Base-by-base conservation (phyloP, 2,888 invertebrate genomes). In the Drosophila flavopinicola region DNA sequence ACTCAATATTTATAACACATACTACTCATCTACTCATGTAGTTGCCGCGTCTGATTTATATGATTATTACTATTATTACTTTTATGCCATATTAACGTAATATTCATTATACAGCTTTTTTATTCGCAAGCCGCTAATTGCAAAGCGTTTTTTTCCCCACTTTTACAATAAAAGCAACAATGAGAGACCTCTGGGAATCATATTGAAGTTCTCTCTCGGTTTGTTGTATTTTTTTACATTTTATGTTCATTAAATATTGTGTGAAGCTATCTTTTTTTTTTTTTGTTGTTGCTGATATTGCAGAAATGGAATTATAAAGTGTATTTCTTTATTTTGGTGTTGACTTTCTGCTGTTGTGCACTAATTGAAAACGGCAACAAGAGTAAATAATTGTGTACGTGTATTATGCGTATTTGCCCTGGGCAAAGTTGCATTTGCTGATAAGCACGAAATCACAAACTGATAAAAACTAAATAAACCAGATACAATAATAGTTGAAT, bases 361-460 rank as follows among this genome's bases (percentile, higher is more conserved):
- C 77, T 79, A 83, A 79, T 79, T 79, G 84, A 69, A 79, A 79
- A 77, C 56, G 56, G 56, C 65, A 69, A 78, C 49, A 68, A 61
- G 33, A 61, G 64, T 49, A 69, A 72, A 67, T 72, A 72, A 59
- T 39, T 53, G 29, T 45, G 51, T 59, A 27, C 32, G 41, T 51
- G 41, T 61, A 45, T 59, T 45, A 25, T 24, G 37, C 33, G 27
- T 78, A 78, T 82, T 78, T 78, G 57, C 66, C 24, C 17, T 27
- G 57, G 48, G 59, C 32, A 77, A 80, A 78, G 65, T 82, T 79
- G 84, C 74, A 79, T 68, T 83, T 60, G 64, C 74, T 53, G 79
- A 79, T 79, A 79, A 79, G 74, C 76, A 64, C 59, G 57, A 72
- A 78, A 73, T 75, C 82, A 69, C 66, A 78, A 78, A 67, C 79